Evolutionary conservation across 2,797 vertebrate species (phyloP).

Genomic region (Darevskia nairensis): DNA sequence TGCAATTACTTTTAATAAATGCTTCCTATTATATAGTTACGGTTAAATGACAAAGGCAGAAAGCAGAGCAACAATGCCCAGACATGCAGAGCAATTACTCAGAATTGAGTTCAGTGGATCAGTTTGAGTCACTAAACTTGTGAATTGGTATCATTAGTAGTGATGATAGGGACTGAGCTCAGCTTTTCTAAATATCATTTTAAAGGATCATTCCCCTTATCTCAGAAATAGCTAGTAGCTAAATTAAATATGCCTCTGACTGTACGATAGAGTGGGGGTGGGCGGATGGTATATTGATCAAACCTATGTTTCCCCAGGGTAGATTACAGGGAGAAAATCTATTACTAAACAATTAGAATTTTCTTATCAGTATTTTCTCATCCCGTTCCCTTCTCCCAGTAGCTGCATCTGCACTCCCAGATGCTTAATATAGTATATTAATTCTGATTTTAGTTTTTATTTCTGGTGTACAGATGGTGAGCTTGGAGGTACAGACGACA

Average conservation of each 20-base stretch:
- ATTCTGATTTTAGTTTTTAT: slow-evolving; percentile 37
- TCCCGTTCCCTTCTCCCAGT: background rate
- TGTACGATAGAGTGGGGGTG: background rate
- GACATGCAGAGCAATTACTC: background rate
- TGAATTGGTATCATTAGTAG: background rate
- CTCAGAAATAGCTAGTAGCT: background rate
- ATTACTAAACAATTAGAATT: background rate
- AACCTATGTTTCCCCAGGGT: background rate
- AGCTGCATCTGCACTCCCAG: slow-evolving; percentile 34
- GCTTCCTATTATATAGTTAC: background rate
- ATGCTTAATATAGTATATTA: slow-evolving; percentile 18
- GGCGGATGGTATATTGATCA: background rate
- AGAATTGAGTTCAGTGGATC: background rate
- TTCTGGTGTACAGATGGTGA: slow-evolving; percentile 38
- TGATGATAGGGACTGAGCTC: background rate
- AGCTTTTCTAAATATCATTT: background rate
- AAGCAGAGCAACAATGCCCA: background rate
- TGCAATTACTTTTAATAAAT: background rate
- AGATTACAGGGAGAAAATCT: background rate
- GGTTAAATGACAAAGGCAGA: background rate
- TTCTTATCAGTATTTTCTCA: slow-evolving; percentile 2
- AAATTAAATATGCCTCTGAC: slow-evolving; percentile 1
- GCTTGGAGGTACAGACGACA: slow-evolving; percentile 18
- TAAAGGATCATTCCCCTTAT: background rate
- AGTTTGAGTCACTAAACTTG: background rate